Evolutionary conservation across 2,888 invertebrate species (phyloP).

Genomic region (Trypoxylon attenuatum): DNA sequence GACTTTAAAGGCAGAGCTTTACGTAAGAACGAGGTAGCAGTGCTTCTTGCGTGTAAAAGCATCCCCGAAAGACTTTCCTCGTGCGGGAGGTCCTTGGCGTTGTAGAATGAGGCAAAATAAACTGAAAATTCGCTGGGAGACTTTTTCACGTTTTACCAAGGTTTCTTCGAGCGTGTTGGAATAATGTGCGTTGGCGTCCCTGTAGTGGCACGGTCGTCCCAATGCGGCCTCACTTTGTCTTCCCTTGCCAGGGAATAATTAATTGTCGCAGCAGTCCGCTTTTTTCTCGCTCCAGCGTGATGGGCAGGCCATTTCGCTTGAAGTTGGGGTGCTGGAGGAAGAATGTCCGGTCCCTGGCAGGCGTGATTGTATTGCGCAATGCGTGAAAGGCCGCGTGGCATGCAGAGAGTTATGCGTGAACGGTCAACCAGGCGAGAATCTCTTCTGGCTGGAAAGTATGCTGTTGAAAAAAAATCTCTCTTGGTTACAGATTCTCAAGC

Average conservation of each 20-base stretch:
- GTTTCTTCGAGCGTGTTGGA: neutral
- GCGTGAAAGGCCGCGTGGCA: neutral
- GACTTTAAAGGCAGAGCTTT: too few relatives aligned
- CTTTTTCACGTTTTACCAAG: neutral
- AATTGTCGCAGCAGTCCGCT: neutral
- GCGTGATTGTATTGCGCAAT: neutral
- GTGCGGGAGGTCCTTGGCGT: too few relatives aligned
- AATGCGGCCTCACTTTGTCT: neutral
- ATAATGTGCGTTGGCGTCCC: neutral
- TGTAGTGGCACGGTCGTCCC: neutral
- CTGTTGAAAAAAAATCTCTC: too few relatives aligned
- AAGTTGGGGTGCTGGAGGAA: too few relatives aligned
- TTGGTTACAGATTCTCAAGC: too few relatives aligned
- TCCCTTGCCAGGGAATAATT: neutral
- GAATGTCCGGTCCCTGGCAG: neutral
- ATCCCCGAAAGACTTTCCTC: too few relatives aligned
- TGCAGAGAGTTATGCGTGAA: neutral
- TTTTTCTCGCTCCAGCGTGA: neutral
- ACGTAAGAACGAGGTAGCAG: too few relatives aligned
- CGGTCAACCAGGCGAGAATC: neutral
- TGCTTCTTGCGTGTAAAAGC: too few relatives aligned
- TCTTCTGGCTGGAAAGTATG: too few relatives aligned
- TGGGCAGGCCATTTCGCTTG: neutral
- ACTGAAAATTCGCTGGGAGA: neutral
- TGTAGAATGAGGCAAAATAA: too few relatives aligned